Conservation (phyloP, 2,888 invertebrate genomes). For the Galerucella nymphaeae region DNA sequence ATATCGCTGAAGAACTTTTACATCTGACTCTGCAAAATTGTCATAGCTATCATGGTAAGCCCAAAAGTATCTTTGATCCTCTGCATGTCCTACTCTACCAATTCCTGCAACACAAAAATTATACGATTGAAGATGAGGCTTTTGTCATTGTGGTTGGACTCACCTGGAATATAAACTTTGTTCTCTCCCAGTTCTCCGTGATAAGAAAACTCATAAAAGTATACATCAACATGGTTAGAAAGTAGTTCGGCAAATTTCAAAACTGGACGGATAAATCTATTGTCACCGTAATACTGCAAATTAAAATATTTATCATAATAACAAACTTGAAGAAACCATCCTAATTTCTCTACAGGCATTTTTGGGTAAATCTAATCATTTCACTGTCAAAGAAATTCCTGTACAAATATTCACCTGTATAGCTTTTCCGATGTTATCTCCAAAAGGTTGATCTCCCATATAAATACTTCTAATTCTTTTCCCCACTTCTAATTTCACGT, state of each 20-base stretch:
- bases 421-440: slow-evolving; percentile 22
- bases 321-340: too few species aligned
- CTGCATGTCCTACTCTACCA: slow-evolving; percentile 49
- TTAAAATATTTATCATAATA: neutral
- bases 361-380: too few species aligned
- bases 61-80: slow-evolving; percentile 49
- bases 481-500: slow-evolving; percentile 29
- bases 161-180: slow-evolving; percentile 26
- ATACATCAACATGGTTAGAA: slow-evolving; percentile 45
- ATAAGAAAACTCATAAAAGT: slow-evolving; percentile 51
- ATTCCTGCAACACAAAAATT: slow-evolving; percentile 44
- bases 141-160: neutral
- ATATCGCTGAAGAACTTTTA: slow-evolving; percentile 29
- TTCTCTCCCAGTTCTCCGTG: slow-evolving; percentile 37
- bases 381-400: neutral
- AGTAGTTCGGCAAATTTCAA: slow-evolving; percentile 46
- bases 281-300: slow-evolving; percentile 48
- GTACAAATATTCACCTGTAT: slow-evolving; percentile 25
- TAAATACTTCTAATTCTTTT: slow-evolving; percentile 42
- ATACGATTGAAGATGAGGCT: too few species aligned
- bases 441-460: slow-evolving; percentile 30
- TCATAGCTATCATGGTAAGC: slow-evolving; percentile 36
- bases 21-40: slow-evolving; percentile 26
- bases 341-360: too few species aligned
- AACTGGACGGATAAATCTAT: slow-evolving; percentile 43